Percentiles rank a stretch among this genome's conserved stretches.
Conservation (phyloP, 2,888 invertebrate species). For the Apamea sordens region DNA sequence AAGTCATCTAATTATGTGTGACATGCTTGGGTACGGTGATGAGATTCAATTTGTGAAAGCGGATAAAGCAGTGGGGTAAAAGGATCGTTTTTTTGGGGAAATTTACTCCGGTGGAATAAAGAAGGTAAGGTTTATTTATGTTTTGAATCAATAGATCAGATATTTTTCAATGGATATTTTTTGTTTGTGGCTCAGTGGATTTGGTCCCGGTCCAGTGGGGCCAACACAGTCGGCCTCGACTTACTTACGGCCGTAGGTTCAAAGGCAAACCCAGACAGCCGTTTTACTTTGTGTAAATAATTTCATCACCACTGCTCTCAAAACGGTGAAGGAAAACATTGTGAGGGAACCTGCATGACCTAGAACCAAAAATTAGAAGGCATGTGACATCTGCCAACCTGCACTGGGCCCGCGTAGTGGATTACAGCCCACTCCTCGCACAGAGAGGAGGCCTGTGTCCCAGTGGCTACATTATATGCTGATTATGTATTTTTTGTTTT, state of each 20-base stretch:
- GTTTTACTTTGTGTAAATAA: background rate
- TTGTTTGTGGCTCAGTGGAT: background rate
- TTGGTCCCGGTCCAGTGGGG: too few relatives aligned
- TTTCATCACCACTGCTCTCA: background rate
- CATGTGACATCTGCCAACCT: background rate
- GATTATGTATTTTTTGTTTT: background rate
- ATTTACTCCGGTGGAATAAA: constrained; percentile 31
- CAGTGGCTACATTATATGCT: background rate
- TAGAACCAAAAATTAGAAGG: background rate
- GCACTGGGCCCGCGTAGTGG: background rate
- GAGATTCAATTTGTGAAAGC: constrained; percentile 60
- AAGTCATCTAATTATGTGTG: constrained; percentile 70
- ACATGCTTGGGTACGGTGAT: constrained; percentile 49
- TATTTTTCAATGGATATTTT: background rate
- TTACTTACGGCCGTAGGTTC: too few relatives aligned
- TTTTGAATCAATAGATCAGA: background rate
- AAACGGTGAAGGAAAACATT: background rate
- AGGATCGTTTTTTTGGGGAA: constrained; percentile 33
- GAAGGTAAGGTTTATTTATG: constrained; percentile 21
- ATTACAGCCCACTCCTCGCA: background rate
- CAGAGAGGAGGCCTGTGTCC: background rate
- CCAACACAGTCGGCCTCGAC: too few relatives aligned
- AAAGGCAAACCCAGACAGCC: too few relatives aligned
- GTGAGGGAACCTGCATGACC: background rate
- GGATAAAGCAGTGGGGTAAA: constrained; percentile 33